phyloP scores from a whole-genome alignment of 2,113 vertebrate genomes.

The Nerophis lumbriciformis region DNA sequence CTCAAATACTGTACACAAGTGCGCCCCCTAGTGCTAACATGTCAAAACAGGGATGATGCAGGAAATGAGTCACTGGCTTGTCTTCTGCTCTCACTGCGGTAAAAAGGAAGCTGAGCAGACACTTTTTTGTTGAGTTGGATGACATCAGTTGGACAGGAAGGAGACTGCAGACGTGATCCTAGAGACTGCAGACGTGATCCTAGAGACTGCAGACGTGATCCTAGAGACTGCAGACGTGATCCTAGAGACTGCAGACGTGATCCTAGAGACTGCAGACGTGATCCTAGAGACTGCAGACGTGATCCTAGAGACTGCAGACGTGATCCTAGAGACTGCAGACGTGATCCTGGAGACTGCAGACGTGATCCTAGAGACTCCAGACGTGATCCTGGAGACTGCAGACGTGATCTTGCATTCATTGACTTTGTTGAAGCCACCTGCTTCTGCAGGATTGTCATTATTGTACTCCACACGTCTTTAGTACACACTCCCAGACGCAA shows the following conservation, averaged over 20 bases:
- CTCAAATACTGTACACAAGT: too few relatives aligned
- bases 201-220: slow-evolving; percentile 19
- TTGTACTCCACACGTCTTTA: slow-evolving; percentile 10
- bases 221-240: slow-evolving; percentile 18
- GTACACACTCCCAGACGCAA: too few relatives aligned
- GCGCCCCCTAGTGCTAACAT: not conserved
- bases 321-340: slow-evolving; percentile 23
- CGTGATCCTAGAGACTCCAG: not conserved
- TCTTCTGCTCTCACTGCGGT: slow-evolving; percentile 12
- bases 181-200: too few relatives aligned
- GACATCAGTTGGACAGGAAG: slow-evolving; percentile 13
- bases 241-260: slow-evolving; percentile 20
- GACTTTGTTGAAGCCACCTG: slow-evolving; percentile 29
- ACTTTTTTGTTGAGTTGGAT: slow-evolving; percentile 17
- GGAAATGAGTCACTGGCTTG: not conserved
- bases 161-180: slow-evolving; percentile 24
- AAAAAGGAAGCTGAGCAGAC: slow-evolving; percentile 13
- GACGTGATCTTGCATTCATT: slow-evolving; percentile 44
- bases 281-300: not conserved
- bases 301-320: not conserved
- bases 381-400: slow-evolving; percentile 19
- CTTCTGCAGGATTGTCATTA: slow-evolving; percentile 15
- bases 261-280: slow-evolving; percentile 25
- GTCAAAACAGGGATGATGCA: not conserved
- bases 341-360: slow-evolving; percentile 14